Conservation (phyloP, 2,797 vertebrate genomes). For the Limosa lapponica region DNA sequence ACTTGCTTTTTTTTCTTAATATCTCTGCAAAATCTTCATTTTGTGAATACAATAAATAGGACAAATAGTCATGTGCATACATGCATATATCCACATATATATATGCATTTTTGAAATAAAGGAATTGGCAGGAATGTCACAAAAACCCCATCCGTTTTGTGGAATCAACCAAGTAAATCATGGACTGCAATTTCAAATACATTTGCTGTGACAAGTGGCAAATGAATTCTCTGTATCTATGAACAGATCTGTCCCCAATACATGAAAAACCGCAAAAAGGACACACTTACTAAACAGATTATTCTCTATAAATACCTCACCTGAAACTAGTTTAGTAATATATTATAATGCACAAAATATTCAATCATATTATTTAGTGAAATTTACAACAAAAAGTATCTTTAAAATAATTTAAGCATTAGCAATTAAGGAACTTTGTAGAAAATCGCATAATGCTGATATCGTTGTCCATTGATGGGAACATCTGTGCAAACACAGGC, state of each 20-base stretch:
- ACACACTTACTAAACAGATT: background rate
- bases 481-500: background rate
- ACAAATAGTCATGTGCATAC: background rate
- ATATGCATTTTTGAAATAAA: background rate
- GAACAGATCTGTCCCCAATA: background rate
- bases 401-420: background rate
- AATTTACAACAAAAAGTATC: background rate
- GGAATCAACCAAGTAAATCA: background rate
- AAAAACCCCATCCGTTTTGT: background rate
- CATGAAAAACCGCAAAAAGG: background rate
- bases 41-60: background rate
- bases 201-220: background rate
- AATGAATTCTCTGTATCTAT: background rate
- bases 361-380: background rate
- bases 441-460: background rate
- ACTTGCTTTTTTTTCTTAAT: background rate
- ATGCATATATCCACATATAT: background rate
- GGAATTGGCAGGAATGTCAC: background rate
- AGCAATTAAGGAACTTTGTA: background rate
- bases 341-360: background rate
- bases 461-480: background rate
- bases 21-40: background rate
- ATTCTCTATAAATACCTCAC: background rate
- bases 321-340: background rate
- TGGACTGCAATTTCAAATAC: background rate